Conservation (phyloP, 2,888 invertebrate genomes). For the Eupelmus urozonus region DNA sequence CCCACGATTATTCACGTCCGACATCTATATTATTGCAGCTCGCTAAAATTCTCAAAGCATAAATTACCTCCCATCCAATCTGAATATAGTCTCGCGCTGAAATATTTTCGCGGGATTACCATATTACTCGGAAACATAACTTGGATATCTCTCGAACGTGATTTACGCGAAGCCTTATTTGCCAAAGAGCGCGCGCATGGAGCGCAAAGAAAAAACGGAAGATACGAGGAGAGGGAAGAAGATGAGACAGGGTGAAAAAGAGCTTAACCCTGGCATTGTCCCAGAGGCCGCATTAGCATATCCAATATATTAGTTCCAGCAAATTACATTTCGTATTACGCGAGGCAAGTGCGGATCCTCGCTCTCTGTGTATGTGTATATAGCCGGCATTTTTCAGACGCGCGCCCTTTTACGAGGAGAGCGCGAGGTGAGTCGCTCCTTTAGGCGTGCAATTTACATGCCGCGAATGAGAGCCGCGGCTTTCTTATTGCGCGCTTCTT, state of each 20-base stretch:
- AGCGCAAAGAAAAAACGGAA: not conserved
- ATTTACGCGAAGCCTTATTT: conserved; percentile 38
- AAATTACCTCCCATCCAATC: too few relatives aligned
- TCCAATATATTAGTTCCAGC: conserved; percentile 55
- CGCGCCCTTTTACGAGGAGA: not conserved
- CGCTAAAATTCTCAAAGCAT: too few relatives aligned
- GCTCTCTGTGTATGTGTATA: not conserved
- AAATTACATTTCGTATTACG: conserved; percentile 52
- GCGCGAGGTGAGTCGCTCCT: not conserved
- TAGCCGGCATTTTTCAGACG: conserved; percentile 31
- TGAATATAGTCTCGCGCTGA: too few relatives aligned
- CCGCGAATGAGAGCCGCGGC: conserved; percentile 1
- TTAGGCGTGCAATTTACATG: conserved; percentile 43
- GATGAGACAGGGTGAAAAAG: conserved; percentile 30
- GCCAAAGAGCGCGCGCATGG: conserved; percentile 1
- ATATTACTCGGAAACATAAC: conserved; percentile 20
- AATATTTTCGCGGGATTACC: conserved; percentile 1
- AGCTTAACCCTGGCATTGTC: conserved; percentile 55
- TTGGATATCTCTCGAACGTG: conserved; percentile 36
- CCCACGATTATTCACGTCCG: too few relatives aligned
- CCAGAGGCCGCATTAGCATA: conserved; percentile 52
- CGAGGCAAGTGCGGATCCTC: not conserved
- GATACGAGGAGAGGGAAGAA: not conserved
- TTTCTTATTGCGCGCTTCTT: conserved; percentile 2
- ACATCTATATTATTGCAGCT: too few relatives aligned